Evolutionary conservation across 2,797 vertebrate species (phyloP), one percentile per base, ranked within the genome.

Genomic region (Stomatorhinus walkeri): DNA sequence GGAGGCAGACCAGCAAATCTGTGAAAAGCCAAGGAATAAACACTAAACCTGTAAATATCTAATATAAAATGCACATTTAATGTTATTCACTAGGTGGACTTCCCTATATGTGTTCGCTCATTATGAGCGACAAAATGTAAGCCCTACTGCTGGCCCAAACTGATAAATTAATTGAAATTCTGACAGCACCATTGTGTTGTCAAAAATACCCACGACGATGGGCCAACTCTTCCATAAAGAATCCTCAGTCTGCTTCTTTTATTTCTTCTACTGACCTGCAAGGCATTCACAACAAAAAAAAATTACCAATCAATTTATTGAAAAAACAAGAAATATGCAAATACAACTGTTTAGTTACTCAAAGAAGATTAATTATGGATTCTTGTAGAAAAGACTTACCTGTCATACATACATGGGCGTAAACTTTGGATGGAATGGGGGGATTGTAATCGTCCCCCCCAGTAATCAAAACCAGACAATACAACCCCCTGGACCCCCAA

Each of bases 1-100:
- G 68, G 68, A 16, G 28, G 16, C 36, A 36, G 14, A 76, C 28
- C 93, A 93, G 93, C 93, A 93, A 86, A 87, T 88, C 93, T 91
- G 90, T 88, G 19, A 89, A 92, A 92, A 90, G 89, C 68, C 90
- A 89, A 91, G 12, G 64, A 14, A n/a, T 10, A 48, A 51, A 86
- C 28, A 52, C 14, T 86, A 51, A 28, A 43, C 36, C 43, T 83
- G 79, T 83, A 43, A 83, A 43, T 83, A 83, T 64, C 28, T 64
- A 1, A 64, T 64, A 64, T 14, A 83, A 83, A 43, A 83, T 48
- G 9, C 81, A 85, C 46, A 1, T 10, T 84, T 84, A n/a, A 32
- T 22, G 46, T 43, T 43, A 43, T 43, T 48, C 79, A 19, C 79
- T 43, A 48, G 79, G 16, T 48, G 40, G 40, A 43, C 79, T n/a